Percentiles rank a stretch among this genome's conserved stretches.
phyloP scores from a whole-genome alignment of 1,140 invertebrate species.

The Neuroterus valhalla region DNA sequence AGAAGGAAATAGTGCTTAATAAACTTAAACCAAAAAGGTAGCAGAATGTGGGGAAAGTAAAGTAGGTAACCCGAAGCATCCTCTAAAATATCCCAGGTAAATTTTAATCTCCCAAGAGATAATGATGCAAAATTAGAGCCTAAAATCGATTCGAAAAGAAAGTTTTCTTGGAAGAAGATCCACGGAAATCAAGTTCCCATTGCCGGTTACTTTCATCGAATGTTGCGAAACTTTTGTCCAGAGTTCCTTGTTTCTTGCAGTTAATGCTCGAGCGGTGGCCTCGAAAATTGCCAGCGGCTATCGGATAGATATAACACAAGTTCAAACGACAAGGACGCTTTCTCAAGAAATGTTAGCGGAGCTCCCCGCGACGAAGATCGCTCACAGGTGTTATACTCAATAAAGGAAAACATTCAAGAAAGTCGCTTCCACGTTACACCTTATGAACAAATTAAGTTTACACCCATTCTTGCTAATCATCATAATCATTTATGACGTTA shows the following conservation, averaged over 20 bases:
- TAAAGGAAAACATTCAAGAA: not conserved
- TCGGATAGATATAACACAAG: slow-evolving; percentile 49
- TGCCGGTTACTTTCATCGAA: slow-evolving; percentile 19
- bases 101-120: too few species aligned
- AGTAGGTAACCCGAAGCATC: too few species aligned
- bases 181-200: not conserved
- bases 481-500: not conserved
- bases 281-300: slow-evolving; percentile 36
- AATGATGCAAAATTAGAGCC: too few species aligned
- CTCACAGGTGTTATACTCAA: slow-evolving; percentile 2
- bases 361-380: not conserved
- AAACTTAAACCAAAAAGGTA: too few species aligned
- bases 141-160: not conserved
- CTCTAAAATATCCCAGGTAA: too few species aligned
- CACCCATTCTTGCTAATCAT: not conserved
- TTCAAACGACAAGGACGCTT: slow-evolving; percentile 69
- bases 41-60: too few species aligned
- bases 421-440: not conserved
- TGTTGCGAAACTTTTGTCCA: slow-evolving; percentile 5
- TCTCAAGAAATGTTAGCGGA: slow-evolving; percentile 50
- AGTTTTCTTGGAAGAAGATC: not conserved
- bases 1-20: too few species aligned
- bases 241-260: slow-evolving; percentile 3
- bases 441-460: not conserved
- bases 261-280: slow-evolving; percentile 16